Base-by-base conservation (phyloP, 2,113 vertebrate species). In the Prietella phreatophila region DNA sequence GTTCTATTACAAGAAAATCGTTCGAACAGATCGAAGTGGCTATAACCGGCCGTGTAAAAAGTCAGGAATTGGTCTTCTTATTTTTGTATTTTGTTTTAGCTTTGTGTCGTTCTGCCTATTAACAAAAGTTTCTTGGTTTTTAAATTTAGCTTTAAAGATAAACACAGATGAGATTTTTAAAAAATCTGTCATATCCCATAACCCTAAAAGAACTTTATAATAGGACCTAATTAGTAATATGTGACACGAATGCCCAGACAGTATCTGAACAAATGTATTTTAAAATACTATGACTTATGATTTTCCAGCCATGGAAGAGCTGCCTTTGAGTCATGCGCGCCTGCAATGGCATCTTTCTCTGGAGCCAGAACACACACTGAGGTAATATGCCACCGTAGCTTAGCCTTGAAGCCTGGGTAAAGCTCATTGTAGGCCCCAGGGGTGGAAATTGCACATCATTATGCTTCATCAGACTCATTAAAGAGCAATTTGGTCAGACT, bases 381-480 rank as follows among this genome's bases (percentile, higher is more conserved):
- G 90, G 87, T 92, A 92, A 91, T 89, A 87, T 83, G 60, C 56
- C 58, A 89, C 90, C 83, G 42, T 88, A 82, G 71, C 55, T 82
- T 85, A 84, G 79, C 85, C 75, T 84, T 84, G 67, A 88, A 88
- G 85, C 81, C 86, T 84, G 76, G 83, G 79, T 91, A 89, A 91
- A 90, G 83, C 83, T 85, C 85, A 90, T 87, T 89, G 75, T 78
- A 84, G 87, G 67, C 83, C 85, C 86, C 67, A 85, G 85, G 88
- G 86, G 84, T 84, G 85, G 65, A 91, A 91, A 91, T 86, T 89
- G 85, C 89, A 82, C 76, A 42, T 86, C 83, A 90, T 91, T 91
- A 91, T 87, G 87, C 78, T 88, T 90, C 84, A 85, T 88, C 89
- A 88, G 89, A 78, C 89, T 88, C 84, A 90, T 90, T 90, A 90